These are phyloP conservation scores for Tenthredo mesomela DNA, from an alignment of 2,888 invertebrate species.

Conservation along the genomic window DNA sequence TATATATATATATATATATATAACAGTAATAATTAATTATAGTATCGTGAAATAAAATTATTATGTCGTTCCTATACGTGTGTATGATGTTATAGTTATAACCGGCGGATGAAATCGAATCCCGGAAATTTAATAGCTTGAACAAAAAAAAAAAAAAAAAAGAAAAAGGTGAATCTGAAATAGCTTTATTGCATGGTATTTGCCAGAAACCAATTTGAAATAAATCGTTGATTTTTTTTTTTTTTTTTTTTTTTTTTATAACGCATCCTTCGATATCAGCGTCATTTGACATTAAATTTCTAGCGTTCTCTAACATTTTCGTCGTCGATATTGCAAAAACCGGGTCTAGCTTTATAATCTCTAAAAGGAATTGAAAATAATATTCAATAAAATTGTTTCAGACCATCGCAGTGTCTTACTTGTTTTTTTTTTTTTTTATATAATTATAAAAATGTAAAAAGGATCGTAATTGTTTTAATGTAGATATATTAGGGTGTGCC, in stretches of 20 bases:
- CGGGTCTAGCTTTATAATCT: background rate
- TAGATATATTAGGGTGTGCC: too few relatives aligned
- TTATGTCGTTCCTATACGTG: background rate
- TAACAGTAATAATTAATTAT: background rate
- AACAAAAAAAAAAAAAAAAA: background rate
- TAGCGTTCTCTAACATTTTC: background rate
- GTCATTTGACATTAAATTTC: slow-evolving; percentile 3
- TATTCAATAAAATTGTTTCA: background rate
- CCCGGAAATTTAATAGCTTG: background rate
- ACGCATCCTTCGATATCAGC: background rate
- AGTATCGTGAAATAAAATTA: background rate
- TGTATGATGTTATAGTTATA: background rate
- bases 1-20: too few relatives aligned
- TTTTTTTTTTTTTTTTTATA: too few relatives aligned
- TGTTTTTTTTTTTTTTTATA: too few relatives aligned
- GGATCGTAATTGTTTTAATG: too few relatives aligned
- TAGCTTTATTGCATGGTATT: background rate
- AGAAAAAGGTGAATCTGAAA: background rate
- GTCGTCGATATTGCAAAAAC: background rate
- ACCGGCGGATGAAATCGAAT: slow-evolving; percentile 16
- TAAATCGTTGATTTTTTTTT: background rate
- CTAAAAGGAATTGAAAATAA: background rate
- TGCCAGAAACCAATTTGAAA: background rate
- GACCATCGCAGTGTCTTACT: background rate
- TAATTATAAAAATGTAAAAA: too few relatives aligned